A percentile compares a stretch with the other conserved stretches of the same genome.
These are phyloP conservation scores for Urechis unicinctus DNA, from an alignment of 2,888 invertebrate genomes.

Conservation along the genomic window DNA sequence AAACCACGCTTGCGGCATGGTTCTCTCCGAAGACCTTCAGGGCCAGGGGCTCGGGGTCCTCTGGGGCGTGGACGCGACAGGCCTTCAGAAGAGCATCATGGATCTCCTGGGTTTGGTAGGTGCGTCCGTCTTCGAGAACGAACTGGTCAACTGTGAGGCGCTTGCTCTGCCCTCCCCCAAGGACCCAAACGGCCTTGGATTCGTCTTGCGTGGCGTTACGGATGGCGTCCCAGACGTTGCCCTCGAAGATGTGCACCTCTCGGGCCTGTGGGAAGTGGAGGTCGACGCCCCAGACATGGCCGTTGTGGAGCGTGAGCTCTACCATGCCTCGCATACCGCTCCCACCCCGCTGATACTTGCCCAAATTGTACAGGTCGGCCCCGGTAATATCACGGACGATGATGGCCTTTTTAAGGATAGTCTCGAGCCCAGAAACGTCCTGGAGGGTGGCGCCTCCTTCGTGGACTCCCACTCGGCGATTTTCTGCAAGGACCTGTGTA, in stretches of 20 bases:
- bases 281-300: conserved; percentile 13
- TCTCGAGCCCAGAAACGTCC: conserved; percentile 11
- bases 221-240: conserved; percentile 13
- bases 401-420: conserved; percentile 6
- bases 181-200: conserved; percentile 9
- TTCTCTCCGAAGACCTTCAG: too few species aligned
- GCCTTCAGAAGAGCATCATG: neutral
- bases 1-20: too few species aligned
- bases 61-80: conserved; percentile 3
- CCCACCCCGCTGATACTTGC: conserved; percentile 1
- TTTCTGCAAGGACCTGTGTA: too few species aligned
- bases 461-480: conserved; percentile 6
- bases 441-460: conserved; percentile 13
- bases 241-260: conserved; percentile 6
- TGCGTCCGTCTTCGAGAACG: conserved; percentile 10
- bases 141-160: conserved; percentile 11
- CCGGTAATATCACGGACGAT: conserved; percentile 8
- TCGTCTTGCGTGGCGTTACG: conserved; percentile 7
- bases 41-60: too few species aligned
- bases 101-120: too few species aligned
- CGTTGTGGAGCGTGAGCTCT: conserved; percentile 14
- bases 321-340: neutral
- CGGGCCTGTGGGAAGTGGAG: conserved; percentile 9
- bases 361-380: conserved; percentile 8
- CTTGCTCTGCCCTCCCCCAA: conserved; percentile 3